Evolutionary conservation across 2,888 invertebrate genomes (phyloP), one percentile per base, ranked within the genome.

Genomic region (Mimachlamys varia): DNA sequence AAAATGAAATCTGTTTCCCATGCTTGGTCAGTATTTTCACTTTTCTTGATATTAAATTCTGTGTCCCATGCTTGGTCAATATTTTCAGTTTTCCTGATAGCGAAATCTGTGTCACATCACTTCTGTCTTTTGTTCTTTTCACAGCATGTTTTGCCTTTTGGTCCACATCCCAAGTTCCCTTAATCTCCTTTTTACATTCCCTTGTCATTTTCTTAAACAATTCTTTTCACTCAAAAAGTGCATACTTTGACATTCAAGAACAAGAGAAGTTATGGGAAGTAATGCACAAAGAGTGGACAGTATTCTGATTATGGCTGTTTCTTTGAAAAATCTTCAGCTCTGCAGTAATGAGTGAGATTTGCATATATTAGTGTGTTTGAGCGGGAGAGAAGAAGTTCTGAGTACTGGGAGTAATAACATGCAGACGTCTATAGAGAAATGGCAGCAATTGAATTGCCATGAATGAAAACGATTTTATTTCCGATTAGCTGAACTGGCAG

Each of bases 401-500:
- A 76, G 76, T 27, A 33, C 76, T 76, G 76, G 76, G 22, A 12
- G 27, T 76, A 76, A 76, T 76, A 0, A 76, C 76, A 76, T 76
- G 76, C 76, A 76, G 33, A 76, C 33, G 27, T 27, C 76, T 33
- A 76, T 76, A 76, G 76, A 76, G 76, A 76, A 33, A 76, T 76
- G 76, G 33, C 76, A 76, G 76, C 33, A 76, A 19, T 76, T 27
- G 76, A 76, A 76, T 76, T 76, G 76, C 76, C 76, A 76, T 76
- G 76, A 76, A 76, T 76, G 76, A 76, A 76, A 76, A 76, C 76
- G 76, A 76, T 76, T 44, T 76, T 76, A 76, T 76, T 76, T 76
- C 76, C 76, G 76, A 76, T 76, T 76, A 76, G 33, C 76, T 22
- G 76, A 76, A 76, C 76, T 76, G 76, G 76, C 76, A 76, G 76